Percentiles rank a stretch among this genome's conserved stretches.
phyloP scores from a whole-genome alignment of 1,140 invertebrate species.

The Elysia chlorotica region DNA sequence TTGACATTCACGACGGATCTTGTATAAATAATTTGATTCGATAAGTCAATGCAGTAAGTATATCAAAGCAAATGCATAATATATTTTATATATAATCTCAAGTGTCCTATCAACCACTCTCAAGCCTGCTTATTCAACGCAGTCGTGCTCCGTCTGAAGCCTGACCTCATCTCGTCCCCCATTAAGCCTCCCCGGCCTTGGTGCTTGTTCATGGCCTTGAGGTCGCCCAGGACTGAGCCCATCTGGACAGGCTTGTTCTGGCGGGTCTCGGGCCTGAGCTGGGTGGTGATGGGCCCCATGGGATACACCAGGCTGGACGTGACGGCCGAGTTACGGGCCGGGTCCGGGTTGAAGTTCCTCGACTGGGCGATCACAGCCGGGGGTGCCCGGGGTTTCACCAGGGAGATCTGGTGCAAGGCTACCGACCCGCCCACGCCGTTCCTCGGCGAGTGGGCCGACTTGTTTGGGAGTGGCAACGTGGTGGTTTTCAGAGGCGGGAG shows the following conservation, averaged over 20 bases:
- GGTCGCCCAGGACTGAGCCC: background rate
- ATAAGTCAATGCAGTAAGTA: too few relatives aligned
- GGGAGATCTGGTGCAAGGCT: too few relatives aligned
- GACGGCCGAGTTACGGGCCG: background rate
- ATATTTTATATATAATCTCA: too few relatives aligned
- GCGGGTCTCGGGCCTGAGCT: background rate
- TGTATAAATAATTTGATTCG: too few relatives aligned
- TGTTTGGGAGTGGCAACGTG: background rate
- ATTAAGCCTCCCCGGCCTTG: background rate
- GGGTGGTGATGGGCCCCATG: background rate
- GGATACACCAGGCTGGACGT: too few relatives aligned
- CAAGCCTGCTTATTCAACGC: too few relatives aligned
- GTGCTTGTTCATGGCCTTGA: conserved; percentile 3
- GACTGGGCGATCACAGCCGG: background rate
- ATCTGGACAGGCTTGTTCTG: background rate
- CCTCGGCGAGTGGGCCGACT: background rate
- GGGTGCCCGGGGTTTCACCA: background rate
- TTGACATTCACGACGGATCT: too few relatives aligned
- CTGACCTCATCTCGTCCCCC: background rate
- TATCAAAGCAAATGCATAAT: too few relatives aligned
- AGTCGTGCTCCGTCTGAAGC: background rate
- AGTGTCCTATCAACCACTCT: too few relatives aligned
- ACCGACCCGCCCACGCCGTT: too few relatives aligned
- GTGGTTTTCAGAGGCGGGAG: background rate
- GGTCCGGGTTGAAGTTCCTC: background rate